These are phyloP conservation scores for Sphaerophoria taeniata DNA, from an alignment of 2,888 invertebrate genomes.

Conservation along the genomic window DNA sequence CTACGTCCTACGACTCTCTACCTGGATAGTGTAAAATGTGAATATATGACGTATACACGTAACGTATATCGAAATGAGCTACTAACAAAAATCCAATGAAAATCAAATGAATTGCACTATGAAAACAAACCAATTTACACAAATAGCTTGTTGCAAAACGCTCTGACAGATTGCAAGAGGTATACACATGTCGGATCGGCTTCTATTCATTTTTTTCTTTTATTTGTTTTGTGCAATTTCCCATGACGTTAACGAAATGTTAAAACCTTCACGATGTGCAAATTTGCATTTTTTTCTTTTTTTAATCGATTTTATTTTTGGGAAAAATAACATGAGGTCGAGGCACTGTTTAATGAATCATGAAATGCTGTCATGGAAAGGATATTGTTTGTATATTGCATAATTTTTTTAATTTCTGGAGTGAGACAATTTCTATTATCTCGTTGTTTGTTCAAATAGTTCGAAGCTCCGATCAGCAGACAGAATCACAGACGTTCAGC, in stretches of 20 bases:
- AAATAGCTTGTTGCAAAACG: constrained; percentile 50
- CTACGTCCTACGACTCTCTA: constrained; percentile 6
- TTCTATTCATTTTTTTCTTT: constrained; percentile 24
- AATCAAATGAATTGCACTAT: constrained; percentile 12
- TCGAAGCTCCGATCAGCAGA: neutral
- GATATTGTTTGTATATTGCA: constrained; percentile 38
- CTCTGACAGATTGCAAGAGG: constrained; percentile 40
- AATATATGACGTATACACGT: too few species aligned
- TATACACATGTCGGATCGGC: constrained; percentile 54
- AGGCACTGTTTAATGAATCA: constrained; percentile 30
- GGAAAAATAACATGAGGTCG: neutral
- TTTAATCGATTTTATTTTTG: neutral
- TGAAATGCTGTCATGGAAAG: constrained; percentile 35
- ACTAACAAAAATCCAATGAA: neutral
- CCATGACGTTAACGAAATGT: constrained; percentile 29
- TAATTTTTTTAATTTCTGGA: constrained; percentile 48
- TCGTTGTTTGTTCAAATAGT: neutral
- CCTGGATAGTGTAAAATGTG: neutral
- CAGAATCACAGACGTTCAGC: neutral
- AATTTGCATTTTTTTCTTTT: neutral
- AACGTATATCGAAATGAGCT: constrained; percentile 2
- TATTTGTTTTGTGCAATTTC: constrained; percentile 3
- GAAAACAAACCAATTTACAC: constrained; percentile 28
- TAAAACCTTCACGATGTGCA: constrained; percentile 8
- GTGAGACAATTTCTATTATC: constrained; percentile 36